These are phyloP conservation scores for Euschistus heros DNA, from an alignment of 1,140 invertebrate genomes.

Conservation along the genomic window DNA sequence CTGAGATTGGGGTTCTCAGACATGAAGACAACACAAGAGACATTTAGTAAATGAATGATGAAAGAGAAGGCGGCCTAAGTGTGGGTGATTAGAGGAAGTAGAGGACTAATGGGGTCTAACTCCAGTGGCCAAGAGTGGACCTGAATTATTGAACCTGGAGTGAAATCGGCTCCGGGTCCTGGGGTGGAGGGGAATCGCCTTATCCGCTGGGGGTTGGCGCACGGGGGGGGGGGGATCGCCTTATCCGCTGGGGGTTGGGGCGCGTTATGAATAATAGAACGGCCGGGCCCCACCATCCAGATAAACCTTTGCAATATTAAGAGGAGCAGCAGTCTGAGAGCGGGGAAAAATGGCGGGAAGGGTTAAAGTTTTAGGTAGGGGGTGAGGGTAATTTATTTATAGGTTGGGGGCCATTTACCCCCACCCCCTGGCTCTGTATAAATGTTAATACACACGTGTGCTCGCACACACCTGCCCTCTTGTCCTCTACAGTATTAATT, in stretches of 20 bases:
- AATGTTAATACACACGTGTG: not conserved
- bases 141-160: conserved; percentile 8
- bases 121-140: too few species aligned
- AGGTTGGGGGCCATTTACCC: not conserved
- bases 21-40: too few species aligned
- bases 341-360: conserved; percentile 21
- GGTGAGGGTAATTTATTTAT: conserved; percentile 23
- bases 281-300: not conserved
- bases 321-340: not conserved
- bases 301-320: conserved; percentile 15
- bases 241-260: not conserved
- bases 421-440: not conserved
- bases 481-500: not conserved
- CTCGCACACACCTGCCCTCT: not conserved
- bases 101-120: too few species aligned
- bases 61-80: too few species aligned
- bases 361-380: conserved; percentile 23
- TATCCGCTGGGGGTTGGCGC: not conserved
- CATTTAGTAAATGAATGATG: too few species aligned
- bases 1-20: too few species aligned
- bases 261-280: conserved; percentile 12
- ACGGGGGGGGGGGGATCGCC: not conserved
- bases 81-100: too few species aligned
- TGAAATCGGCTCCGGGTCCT: conserved; percentile 1
- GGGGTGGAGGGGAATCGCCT: not conserved